Evolutionary conservation across 1,140 invertebrate species (phyloP).

Genomic region (Orussus abietinus): DNA sequence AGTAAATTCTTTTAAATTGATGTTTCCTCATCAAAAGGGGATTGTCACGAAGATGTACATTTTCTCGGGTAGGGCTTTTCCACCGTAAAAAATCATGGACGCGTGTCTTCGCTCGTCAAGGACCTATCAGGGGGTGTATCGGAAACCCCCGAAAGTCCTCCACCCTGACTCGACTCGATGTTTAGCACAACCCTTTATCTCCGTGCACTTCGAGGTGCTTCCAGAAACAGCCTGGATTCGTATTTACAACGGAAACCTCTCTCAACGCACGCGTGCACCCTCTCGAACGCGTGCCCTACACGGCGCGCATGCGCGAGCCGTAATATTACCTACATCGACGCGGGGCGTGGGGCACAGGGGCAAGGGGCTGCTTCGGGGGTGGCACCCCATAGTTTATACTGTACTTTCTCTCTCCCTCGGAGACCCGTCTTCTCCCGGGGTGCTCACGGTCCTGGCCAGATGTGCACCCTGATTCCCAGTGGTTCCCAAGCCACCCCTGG

Average conservation of each 20-base stretch:
- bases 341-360: slow-evolving; percentile 1
- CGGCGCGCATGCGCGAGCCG: slow-evolving; percentile 1
- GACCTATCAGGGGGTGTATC: too few relatives aligned
- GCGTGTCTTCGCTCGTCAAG: background rate
- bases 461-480: slow-evolving; percentile 38
- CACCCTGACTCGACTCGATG: slow-evolving; percentile 3
- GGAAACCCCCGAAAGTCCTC: too few relatives aligned
- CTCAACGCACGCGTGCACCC: slow-evolving; percentile 1
- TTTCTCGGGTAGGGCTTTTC: too few relatives aligned
- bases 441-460: slow-evolving; percentile 28
- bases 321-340: slow-evolving; percentile 26
- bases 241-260: background rate
- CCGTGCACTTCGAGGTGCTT: too few relatives aligned
- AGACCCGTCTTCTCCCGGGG: too few relatives aligned
- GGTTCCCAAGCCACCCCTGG: slow-evolving; percentile 19
- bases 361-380: slow-evolving; percentile 18
- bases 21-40: too few relatives aligned
- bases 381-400: slow-evolving; percentile 43
- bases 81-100: too few relatives aligned
- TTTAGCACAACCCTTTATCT: too few relatives aligned
- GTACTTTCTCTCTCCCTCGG: slow-evolving; percentile 34
- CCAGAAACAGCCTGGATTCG: slow-evolving; percentile 15
- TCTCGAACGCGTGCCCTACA: slow-evolving; percentile 1
- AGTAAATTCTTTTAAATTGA: too few relatives aligned
- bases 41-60: too few relatives aligned